Evolutionary conservation across 2,888 invertebrate species (phyloP).

Genomic region (Limnephilus lunatus): DNA sequence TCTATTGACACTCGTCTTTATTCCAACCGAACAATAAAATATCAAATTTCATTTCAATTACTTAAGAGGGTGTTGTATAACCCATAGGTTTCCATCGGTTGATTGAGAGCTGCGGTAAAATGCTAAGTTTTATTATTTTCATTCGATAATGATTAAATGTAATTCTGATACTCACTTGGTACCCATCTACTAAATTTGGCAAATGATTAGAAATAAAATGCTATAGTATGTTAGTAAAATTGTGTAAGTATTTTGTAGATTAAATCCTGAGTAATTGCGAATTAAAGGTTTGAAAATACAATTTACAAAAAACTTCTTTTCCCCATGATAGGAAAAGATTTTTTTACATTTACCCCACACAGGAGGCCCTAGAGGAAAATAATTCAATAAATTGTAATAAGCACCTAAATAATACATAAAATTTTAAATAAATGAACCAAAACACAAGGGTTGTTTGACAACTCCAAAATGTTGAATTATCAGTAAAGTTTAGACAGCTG

Average conservation of each 20-base stretch:
- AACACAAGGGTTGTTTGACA: neutral
- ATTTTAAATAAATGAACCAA: neutral
- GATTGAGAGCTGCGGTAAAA: neutral
- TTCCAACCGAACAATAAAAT: neutral
- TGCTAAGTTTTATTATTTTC: neutral
- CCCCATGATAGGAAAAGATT: neutral
- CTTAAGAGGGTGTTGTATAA: neutral
- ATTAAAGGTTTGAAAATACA: too few species aligned
- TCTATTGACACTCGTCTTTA: neutral
- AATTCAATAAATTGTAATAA: too few species aligned
- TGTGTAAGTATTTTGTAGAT: too few species aligned
- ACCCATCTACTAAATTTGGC: too few species aligned
- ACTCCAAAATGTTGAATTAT: neutral
- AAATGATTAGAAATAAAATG: too few species aligned
- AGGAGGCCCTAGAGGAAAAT: too few species aligned
- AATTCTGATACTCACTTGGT: neutral
- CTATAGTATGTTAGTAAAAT: too few species aligned
- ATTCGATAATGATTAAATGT: neutral
- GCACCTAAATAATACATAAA: too few species aligned
- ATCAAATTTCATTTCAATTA: neutral
- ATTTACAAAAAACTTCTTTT: neutral
- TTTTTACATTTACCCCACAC: too few species aligned
- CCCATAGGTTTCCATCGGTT: neutral
- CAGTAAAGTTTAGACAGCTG: neutral
- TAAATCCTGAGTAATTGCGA: too few species aligned